These are phyloP conservation scores for Mirounga angustirostris DNA, from an alignment of 2,113 vertebrate species.

Conservation along the genomic window DNA sequence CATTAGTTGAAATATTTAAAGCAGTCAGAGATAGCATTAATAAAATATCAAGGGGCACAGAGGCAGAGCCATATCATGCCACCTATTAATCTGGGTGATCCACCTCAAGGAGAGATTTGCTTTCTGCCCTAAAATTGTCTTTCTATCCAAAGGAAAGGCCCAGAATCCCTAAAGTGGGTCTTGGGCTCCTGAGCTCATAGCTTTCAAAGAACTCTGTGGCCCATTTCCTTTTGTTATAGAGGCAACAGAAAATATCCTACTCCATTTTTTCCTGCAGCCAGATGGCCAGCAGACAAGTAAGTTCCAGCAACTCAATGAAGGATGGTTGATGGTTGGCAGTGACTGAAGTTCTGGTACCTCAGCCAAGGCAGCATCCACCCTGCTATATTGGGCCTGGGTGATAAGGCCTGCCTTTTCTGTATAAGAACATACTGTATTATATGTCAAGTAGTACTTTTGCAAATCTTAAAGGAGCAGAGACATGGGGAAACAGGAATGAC, in stretches of 20 bases:
- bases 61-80: not conserved
- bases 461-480: not conserved
- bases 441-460: not conserved
- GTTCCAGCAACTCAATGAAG: not conserved
- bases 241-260: not conserved
- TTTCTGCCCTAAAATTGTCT: not conserved
- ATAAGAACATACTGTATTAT: not conserved
- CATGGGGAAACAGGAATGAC: not conserved
- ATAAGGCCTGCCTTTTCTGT: not conserved
- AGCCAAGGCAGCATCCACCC: not conserved
- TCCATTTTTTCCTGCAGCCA: not conserved
- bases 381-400: not conserved
- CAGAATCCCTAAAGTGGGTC: not conserved
- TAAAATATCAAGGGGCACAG: conserved; percentile 20
- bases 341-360: not conserved
- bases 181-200: not conserved
- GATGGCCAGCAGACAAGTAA: not conserved
- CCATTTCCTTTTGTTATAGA: not conserved
- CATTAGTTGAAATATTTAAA: conserved; percentile 71
- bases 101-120: not conserved
- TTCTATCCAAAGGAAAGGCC: not conserved
- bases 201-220: not conserved
- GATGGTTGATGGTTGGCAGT: not conserved
- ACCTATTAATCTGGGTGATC: conserved; percentile 12
- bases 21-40: not conserved